Base-by-base conservation (phyloP, 2,113 vertebrate species). In the Salminus brasiliensis region DNA sequence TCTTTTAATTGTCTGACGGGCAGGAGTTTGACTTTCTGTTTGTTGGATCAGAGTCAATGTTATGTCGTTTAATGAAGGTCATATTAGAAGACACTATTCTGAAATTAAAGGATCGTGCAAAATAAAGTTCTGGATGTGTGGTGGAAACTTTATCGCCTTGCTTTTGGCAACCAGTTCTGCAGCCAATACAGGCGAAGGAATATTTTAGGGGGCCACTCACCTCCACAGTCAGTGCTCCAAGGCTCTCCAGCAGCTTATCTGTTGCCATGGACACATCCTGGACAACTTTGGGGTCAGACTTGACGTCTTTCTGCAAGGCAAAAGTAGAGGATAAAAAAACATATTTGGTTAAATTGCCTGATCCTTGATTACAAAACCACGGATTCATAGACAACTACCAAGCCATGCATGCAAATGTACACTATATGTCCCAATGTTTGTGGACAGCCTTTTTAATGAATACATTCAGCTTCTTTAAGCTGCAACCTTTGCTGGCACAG, bases 221-320 rank as follows among this genome's bases (percentile, higher is more conserved):
- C 95, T 97, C 95, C 77, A 93, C 89, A 29, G 94, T 84, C 76
- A 97, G 88, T 0, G 90, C 90, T 47, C 92, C 93, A 55, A 96
- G 1, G 84, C 93, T 97, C 72, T 90, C 89, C 85, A 92, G 88
- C 71, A 96, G 90, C 27, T 79, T 80, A 79, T 96, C 93, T 13
- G 94, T 93, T 27, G 95, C 94, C 86, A 91, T 91, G 16, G 94
- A 94, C 30, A 97, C 92, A 30, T 95, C 93, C 79, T 89, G 86
- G 39, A 96, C 78, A 0, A 92, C 91, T 77, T 91, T 89, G 68
- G 95, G 94, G 84, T 95, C 93, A 2, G 92, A 91, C 81, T 80
- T 89, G 66, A 95, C 85, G 34, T 88, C 93, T 83, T 82, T 94
- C 96, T 97, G 92, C 84, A 84, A 73, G 30, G 2, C 32, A 12